Conservation (phyloP, 2,113 vertebrate genomes). For the Syrrhaptes paradoxus region DNA sequence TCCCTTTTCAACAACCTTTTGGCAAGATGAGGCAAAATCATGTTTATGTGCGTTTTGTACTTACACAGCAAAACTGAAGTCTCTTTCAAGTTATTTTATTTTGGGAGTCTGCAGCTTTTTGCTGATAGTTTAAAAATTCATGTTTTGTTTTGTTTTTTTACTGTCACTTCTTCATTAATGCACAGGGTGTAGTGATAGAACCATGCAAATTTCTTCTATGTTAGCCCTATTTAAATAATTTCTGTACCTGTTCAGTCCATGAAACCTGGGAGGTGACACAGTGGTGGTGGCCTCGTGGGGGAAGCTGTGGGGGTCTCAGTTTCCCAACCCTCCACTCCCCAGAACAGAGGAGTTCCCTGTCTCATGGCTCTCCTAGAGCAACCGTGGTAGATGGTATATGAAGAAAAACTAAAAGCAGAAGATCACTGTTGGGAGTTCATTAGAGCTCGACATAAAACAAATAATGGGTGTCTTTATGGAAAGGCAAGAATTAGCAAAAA, state of each 20-base stretch:
- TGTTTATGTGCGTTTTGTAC: background rate
- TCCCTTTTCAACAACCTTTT: background rate
- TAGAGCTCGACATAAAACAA: background rate
- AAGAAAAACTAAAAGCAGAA: background rate
- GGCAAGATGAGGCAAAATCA: background rate
- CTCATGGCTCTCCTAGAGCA: background rate
- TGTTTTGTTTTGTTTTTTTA: background rate
- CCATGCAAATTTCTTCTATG: background rate
- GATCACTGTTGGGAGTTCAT: background rate
- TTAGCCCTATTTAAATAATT: background rate
- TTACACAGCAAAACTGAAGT: background rate
- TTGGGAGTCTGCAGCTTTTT: background rate
- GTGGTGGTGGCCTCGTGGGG: background rate
- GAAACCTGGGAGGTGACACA: background rate
- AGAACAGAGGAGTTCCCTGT: background rate
- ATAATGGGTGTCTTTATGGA: background rate
- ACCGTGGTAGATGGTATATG: rapidly evolving
- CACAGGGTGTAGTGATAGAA: background rate
- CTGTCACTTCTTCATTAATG: background rate
- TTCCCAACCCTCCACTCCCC: background rate
- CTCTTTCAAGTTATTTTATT: background rate
- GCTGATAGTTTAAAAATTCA: background rate
- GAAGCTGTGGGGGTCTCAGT: background rate
- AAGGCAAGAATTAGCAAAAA: background rate
- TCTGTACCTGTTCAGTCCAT: background rate